Conservation (phyloP, 2,888 invertebrate genomes). For the Endomychus coccineus region DNA sequence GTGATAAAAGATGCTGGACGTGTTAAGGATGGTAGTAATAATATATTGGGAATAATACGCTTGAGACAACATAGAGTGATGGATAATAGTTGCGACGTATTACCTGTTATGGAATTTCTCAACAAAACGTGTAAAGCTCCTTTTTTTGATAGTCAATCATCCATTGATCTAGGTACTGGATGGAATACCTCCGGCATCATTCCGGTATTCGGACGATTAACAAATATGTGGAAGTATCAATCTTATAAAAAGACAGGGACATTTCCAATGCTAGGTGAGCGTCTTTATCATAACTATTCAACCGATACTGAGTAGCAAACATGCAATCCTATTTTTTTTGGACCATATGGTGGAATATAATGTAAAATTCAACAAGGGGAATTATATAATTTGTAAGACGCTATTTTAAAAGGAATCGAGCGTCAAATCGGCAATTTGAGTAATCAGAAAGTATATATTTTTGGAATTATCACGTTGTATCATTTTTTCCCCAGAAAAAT, state of each 20-base stretch:
- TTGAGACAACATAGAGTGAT: constrained; percentile 25
- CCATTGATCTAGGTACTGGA: constrained; percentile 1
- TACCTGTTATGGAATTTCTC: constrained; percentile 19
- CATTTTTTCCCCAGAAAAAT: too few relatives aligned
- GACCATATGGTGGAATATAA: too few relatives aligned
- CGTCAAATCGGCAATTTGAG: too few relatives aligned
- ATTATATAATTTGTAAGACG: too few relatives aligned
- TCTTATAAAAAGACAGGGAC: constrained; percentile 5
- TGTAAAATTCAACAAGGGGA: too few relatives aligned
- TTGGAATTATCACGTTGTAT: too few relatives aligned
- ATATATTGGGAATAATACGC: constrained; percentile 29
- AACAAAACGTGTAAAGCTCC: constrained; percentile 20
- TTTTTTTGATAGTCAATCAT: constrained; percentile 8
- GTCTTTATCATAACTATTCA: too few relatives aligned
- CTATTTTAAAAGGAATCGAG: too few relatives aligned
- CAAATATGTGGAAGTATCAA: constrained; percentile 6
- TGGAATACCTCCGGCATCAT: background rate
- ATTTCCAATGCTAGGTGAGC: constrained; percentile 3
- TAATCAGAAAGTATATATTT: too few relatives aligned
- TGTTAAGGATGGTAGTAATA: constrained; percentile 30
- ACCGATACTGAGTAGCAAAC: too few relatives aligned
- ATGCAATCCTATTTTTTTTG: too few relatives aligned
- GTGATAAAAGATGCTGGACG: constrained; percentile 26
- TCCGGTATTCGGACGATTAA: constrained; percentile 14
- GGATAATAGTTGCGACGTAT: constrained; percentile 16